Conservation (phyloP, 2,888 invertebrate genomes). For the Priapulus caudatus region DNA sequence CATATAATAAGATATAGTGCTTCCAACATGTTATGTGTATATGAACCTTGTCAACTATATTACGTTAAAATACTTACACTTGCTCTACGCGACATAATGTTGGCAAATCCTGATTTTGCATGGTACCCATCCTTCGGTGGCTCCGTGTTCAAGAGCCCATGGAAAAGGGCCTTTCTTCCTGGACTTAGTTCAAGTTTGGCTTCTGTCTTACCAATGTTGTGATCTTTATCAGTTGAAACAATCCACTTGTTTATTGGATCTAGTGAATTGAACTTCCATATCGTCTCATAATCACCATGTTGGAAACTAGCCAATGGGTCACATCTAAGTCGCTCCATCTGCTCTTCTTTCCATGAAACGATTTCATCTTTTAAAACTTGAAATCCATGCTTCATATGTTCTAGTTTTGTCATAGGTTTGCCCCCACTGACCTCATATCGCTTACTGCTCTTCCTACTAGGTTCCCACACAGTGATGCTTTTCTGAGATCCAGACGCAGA, state of each 20-base stretch:
- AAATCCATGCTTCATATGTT: conserved; percentile 44
- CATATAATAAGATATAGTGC: too few species aligned
- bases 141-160: conserved; percentile 41
- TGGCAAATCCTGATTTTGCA: conserved; percentile 68
- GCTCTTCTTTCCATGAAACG: conserved; percentile 52
- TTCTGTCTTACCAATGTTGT: conserved; percentile 60
- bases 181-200: conserved; percentile 54
- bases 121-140: conserved; percentile 67
- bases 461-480: conserved; percentile 3
- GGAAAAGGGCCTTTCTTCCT: conserved; percentile 42
- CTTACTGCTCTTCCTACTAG: too few species aligned
- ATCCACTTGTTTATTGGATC: conserved; percentile 55
- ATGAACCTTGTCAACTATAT: too few species aligned
- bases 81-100: conserved; percentile 54
- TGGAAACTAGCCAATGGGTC: conserved; percentile 44
- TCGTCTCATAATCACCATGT: conserved; percentile 56
- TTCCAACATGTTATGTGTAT: too few species aligned
- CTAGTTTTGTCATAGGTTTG: too few species aligned
- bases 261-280: conserved; percentile 56
- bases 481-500: too few species aligned
- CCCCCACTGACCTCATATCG: too few species aligned
- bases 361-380: conserved; percentile 55
- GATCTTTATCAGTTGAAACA: conserved; percentile 64
- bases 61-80: conserved; percentile 44
- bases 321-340: conserved; percentile 49